A percentile compares a stretch with the other conserved stretches of the same genome.
phyloP scores from a whole-genome alignment of 2,888 invertebrate genomes.

The Lydus trimaculatus region DNA sequence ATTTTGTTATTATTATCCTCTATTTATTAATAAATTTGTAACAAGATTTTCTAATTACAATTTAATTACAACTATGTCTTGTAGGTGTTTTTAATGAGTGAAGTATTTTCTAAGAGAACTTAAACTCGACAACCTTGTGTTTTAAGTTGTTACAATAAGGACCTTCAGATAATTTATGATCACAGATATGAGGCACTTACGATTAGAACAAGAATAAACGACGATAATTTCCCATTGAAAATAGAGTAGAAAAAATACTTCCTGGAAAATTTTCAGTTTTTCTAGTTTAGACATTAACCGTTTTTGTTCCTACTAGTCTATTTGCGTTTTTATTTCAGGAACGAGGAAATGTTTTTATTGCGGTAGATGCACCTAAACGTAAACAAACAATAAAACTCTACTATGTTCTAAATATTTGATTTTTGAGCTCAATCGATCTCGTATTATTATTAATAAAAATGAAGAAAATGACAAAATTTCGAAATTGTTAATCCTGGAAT shows the following conservation, averaged over 20 bases:
- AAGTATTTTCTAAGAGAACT: constrained; percentile 1
- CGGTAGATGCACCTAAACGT: constrained; percentile 23
- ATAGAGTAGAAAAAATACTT: neutral
- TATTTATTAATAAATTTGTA: neutral
- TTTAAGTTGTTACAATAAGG: constrained; percentile 5
- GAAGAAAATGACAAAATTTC: neutral
- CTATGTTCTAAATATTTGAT: neutral
- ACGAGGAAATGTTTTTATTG: constrained; percentile 30
- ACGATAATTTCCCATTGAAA: neutral
- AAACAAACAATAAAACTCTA: constrained; percentile 18
- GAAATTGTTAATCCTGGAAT: constrained; percentile 2
- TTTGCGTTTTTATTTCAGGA: constrained; percentile 23
- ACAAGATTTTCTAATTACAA: neutral
- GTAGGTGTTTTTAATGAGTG: neutral
- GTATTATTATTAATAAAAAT: neutral
- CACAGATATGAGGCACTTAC: neutral
- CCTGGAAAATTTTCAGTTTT: neutral
- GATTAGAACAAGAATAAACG: neutral
- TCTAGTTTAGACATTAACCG: neutral
- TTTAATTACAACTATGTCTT: neutral
- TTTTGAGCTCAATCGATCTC: neutral
- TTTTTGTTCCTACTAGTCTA: neutral
- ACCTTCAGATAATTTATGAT: constrained; percentile 13
- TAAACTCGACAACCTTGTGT: constrained; percentile 11
- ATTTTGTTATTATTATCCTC: neutral